Evolutionary conservation across 2,797 vertebrate species (phyloP).

Genomic region (Galaxias olidus): DNA sequence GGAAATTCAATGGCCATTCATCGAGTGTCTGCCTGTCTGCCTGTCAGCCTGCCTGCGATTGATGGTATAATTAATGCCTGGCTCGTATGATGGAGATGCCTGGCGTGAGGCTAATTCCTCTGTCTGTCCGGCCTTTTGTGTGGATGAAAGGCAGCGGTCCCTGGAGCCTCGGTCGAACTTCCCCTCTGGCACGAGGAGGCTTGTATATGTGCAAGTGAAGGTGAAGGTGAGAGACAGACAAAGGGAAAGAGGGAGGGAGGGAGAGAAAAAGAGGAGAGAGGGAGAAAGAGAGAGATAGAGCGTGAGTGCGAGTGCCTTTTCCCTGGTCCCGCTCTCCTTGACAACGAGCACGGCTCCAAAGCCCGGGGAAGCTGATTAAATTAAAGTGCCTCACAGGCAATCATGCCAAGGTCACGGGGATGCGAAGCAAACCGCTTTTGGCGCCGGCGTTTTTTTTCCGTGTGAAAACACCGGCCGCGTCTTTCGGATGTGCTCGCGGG

Average conservation of each 20-base stretch:
- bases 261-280: conserved; percentile 1
- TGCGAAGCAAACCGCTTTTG: conserved; percentile 71
- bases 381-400: conserved; percentile 78
- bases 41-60: conserved; percentile 68
- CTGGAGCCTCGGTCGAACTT: conserved; percentile 62
- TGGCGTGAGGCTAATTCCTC: conserved; percentile 47
- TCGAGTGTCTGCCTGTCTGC: conserved; percentile 70
- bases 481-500: conserved; percentile 64
- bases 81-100: conserved; percentile 67
- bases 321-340: conserved; percentile 61
- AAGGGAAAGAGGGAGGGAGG: conserved; percentile 6
- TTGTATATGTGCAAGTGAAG: not conserved
- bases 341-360: conserved; percentile 74
- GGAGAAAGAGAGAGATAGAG: not conserved
- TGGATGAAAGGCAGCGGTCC: conserved; percentile 54
- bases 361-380: conserved; percentile 76
- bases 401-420: conserved; percentile 79
- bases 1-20: conserved; percentile 68
- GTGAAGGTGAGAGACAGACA: conserved; percentile 28
- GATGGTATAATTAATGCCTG: conserved; percentile 74
- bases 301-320: conserved; percentile 12
- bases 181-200: conserved; percentile 46
- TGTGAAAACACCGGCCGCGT: conserved; percentile 47
- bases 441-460: conserved; percentile 63
- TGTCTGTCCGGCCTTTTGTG: conserved; percentile 64